Evolutionary conservation across 2,113 vertebrate species (phyloP), one percentile per base, ranked within the genome.

Genomic region (Halcyon malimbica): DNA sequence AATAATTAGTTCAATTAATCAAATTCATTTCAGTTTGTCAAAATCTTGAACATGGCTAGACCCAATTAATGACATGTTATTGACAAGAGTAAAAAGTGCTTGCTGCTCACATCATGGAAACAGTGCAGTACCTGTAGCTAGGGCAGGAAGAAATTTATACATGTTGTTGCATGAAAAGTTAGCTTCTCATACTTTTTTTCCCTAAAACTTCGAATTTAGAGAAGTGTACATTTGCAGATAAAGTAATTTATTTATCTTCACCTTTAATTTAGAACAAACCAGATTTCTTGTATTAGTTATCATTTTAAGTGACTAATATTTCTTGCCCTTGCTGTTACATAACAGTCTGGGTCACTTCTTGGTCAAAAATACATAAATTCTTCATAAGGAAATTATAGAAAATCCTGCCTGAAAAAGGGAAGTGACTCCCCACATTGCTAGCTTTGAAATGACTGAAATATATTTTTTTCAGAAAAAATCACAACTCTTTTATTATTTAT

Each of bases 381-480:
- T 7, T 51, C 16, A 21, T 8, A 31, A 75, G 15, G 12, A 79
- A 70, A 11, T 13, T 44, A 18, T 24, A 57, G 26, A 80, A 67
- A 41, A 62, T 11, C 9, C 9, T 75, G 5, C 11, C 41, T 73
- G 17, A 53, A 57, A 75, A 75, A 63, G 13, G 41, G 76, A 73
- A 64, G 56, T 35, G 0, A n/a, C 13, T 59, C 23, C 7, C 2
- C 17, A 31, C 1, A 29, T 21, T 31, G 4, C 16, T 21, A 53
- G 37, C 31, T 62, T 88, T 83, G 24, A 63, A 75, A 79, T 24
- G 3, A 53, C 10, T 19, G 35, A 86, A 35, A 57, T 8, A 35
- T 9, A 14, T 33, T 19, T 42, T 59, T 13, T 7, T 35, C 35
- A 6, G 46, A 14, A 35, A 63, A 89, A 77, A 67, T 1, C 11